phyloP scores from a whole-genome alignment of 2,888 invertebrate genomes.

The Sipha maydis region DNA sequence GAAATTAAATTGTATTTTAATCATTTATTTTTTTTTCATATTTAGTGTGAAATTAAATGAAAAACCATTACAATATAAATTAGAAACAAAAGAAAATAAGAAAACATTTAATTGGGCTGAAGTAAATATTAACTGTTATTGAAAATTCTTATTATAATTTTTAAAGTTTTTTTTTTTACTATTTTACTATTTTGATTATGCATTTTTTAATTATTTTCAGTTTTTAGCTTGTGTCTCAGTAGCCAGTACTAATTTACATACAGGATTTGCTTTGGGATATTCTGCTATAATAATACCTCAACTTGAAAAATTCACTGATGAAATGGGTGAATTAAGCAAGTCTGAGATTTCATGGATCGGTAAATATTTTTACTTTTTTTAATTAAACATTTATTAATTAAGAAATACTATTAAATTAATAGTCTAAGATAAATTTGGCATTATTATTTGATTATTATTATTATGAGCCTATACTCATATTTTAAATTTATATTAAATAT shows the following conservation, averaged over 20 bases:
- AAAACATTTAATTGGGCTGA: conserved; percentile 48
- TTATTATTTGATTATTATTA: too few relatives aligned
- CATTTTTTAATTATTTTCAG: neutral
- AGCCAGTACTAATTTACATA: conserved; percentile 58
- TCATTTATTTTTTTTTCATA: neutral
- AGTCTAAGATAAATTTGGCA: neutral
- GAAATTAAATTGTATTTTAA: neutral
- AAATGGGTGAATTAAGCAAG: conserved; percentile 10
- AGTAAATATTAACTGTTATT: conserved; percentile 4
- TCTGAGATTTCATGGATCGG: conserved; percentile 33
- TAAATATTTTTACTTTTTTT: neutral
- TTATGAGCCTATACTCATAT: too few relatives aligned
- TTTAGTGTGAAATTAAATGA: conserved; percentile 23
- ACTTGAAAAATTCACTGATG: conserved; percentile 25
- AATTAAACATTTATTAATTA: neutral
- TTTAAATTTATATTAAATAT: too few relatives aligned
- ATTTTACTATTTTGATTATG: neutral
- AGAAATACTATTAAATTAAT: neutral
- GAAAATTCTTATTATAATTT: neutral
- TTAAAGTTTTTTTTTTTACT: neutral
- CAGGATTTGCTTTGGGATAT: conserved; percentile 58
- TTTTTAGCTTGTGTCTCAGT: conserved; percentile 59
- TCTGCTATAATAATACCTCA: conserved; percentile 56
- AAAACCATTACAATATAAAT: neutral
- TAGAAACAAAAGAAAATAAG: neutral